A percentile compares a stretch with the other conserved stretches of the same genome.
Evolutionary conservation across 2,797 vertebrate species (phyloP).

Genomic region (Tokudaia muenninki): DNA sequence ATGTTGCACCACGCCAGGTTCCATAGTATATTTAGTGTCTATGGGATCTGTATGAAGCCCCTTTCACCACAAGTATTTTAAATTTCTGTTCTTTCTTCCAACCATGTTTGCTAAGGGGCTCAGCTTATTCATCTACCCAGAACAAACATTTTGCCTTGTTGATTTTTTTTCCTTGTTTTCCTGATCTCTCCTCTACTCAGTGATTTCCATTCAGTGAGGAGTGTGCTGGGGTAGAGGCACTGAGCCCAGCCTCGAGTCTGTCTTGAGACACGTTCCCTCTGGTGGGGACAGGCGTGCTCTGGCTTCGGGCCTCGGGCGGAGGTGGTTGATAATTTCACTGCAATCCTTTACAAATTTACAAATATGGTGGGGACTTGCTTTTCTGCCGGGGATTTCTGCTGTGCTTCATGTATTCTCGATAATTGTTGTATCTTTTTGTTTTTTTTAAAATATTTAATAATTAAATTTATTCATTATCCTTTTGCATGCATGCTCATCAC

Average conservation of each 20-base stretch:
- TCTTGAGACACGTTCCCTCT: background rate
- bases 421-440: background rate
- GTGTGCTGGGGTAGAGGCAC: background rate
- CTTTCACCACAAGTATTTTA: background rate
- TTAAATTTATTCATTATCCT: background rate
- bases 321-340: background rate
- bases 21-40: background rate
- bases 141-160: background rate
- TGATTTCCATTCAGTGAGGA: background rate
- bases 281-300: background rate
- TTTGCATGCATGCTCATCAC: background rate
- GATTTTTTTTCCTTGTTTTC: background rate
- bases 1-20: rapidly evolving
- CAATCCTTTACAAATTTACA: background rate
- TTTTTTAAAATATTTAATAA: background rate
- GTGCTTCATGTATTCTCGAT: background rate
- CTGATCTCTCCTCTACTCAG: background rate
- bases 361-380: background rate
- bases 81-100: background rate
- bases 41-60: background rate
- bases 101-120: background rate
- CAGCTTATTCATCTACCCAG: background rate
- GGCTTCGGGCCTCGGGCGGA: background rate
- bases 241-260: background rate
- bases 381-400: background rate